Conservation (phyloP, 2,113 vertebrate species). For the Salvator merianae region DNA sequence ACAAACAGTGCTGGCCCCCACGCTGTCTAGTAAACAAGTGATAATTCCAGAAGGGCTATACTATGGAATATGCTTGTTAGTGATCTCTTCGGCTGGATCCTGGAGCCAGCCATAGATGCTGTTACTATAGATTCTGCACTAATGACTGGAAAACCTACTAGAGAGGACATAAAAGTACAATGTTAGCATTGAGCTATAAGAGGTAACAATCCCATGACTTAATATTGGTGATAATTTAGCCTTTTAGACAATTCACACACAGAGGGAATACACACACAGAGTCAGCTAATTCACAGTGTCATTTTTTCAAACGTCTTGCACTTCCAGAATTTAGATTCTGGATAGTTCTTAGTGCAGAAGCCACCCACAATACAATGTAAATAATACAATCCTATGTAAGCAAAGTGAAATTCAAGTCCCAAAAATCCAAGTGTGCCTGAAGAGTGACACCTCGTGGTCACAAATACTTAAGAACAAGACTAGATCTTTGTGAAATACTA, state of each 20-base stretch:
- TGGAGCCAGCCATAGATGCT: not conserved
- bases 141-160: not conserved
- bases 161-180: not conserved
- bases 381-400: fast-evolving
- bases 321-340: not conserved
- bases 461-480: not conserved
- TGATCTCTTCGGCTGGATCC: too few relatives aligned
- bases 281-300: not conserved
- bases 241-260: not conserved
- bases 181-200: too few relatives aligned
- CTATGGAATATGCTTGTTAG: too few relatives aligned
- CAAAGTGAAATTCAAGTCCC: not conserved
- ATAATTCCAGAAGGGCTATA: too few relatives aligned
- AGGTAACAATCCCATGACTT: too few relatives aligned
- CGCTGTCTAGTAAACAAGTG: too few relatives aligned
- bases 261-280: too few relatives aligned
- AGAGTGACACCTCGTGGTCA: conserved; percentile 60
- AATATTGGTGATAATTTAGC: not conserved
- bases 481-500: too few relatives aligned
- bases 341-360: not conserved
- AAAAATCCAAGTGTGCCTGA: not conserved
- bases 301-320: not conserved
- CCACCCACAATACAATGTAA: not conserved
- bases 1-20: too few relatives aligned
- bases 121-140: not conserved